A percentile compares a stretch with the other conserved stretches of the same genome.
Evolutionary conservation across 2,888 invertebrate genomes (phyloP).

Genomic region (Tridacna gigas): DNA sequence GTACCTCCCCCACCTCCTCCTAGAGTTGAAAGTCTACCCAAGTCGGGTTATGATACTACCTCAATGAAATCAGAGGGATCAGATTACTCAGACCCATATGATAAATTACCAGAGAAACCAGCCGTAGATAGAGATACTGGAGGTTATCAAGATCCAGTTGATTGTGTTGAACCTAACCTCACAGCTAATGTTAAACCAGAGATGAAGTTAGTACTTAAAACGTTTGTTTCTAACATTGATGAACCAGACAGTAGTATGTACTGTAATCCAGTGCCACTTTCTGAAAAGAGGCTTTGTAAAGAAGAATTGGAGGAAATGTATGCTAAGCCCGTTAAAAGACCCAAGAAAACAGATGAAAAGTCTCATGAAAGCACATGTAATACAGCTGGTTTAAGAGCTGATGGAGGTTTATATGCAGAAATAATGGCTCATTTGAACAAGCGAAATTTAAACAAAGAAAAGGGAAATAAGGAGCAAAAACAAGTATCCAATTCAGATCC

Average conservation of each 20-base stretch:
- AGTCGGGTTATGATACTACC: conserved; percentile 10
- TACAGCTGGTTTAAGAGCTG: background rate
- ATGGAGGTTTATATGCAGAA: conserved; percentile 41
- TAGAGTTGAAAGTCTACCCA: conserved; percentile 46
- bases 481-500: conserved; percentile 34
- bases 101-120: conserved; percentile 40
- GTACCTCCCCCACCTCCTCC: conserved; percentile 64
- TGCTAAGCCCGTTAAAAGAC: conserved; percentile 60
- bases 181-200: conserved; percentile 30
- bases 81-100: conserved; percentile 60
- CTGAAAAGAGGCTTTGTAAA: conserved; percentile 52
- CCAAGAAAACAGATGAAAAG: conserved; percentile 32
- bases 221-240: conserved; percentile 43
- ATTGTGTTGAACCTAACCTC: conserved; percentile 27
- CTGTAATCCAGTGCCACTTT: conserved; percentile 42
- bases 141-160: conserved; percentile 59
- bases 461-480: background rate
- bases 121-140: background rate
- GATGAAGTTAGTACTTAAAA: conserved; percentile 43
- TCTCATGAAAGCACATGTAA: background rate
- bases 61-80: conserved; percentile 31
- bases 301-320: conserved; percentile 60
- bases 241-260: conserved; percentile 59
- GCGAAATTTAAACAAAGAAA: background rate
- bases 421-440: conserved; percentile 57